These are phyloP conservation scores for Musca domestica DNA, from an alignment of 1,140 invertebrate genomes.

Conservation along the genomic window DNA sequence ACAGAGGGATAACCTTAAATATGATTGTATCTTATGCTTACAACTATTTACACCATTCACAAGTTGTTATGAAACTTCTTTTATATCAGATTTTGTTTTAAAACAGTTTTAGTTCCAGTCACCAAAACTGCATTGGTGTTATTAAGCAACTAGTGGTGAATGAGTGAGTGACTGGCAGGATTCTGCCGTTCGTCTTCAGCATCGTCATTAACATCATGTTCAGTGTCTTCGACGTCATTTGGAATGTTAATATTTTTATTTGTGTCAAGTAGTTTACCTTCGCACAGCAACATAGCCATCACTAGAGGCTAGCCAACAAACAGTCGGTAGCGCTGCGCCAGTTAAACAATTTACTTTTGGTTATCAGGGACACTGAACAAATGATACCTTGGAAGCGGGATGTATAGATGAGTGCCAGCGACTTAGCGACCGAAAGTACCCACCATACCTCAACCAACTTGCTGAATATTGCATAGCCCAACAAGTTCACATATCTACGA, in stretches of 20 bases:
- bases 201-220: neutral
- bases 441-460: too few relatives aligned
- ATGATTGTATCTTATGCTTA: neutral
- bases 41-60: neutral
- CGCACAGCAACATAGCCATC: neutral
- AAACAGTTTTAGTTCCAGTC: neutral
- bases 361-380: too few relatives aligned
- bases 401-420: too few relatives aligned
- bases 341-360: neutral
- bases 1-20: neutral
- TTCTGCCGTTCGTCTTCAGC: neutral
- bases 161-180: conserved; percentile 7
- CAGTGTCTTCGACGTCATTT: neutral
- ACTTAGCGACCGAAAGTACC: too few relatives aligned
- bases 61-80: conserved; percentile 1
- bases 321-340: neutral
- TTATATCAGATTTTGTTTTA: neutral
- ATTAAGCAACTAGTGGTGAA: conserved; percentile 1
- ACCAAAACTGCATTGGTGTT: neutral
- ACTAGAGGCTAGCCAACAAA: neutral
- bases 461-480: too few relatives aligned
- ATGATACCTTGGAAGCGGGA: too few relatives aligned
- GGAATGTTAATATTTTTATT: conserved; percentile 17
- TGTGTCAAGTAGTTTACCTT: conserved; percentile 16
- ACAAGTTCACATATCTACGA: too few relatives aligned